Evolutionary conservation across 2,113 vertebrate genomes (phyloP).

Genomic region (Mastomys natalensis): DNA sequence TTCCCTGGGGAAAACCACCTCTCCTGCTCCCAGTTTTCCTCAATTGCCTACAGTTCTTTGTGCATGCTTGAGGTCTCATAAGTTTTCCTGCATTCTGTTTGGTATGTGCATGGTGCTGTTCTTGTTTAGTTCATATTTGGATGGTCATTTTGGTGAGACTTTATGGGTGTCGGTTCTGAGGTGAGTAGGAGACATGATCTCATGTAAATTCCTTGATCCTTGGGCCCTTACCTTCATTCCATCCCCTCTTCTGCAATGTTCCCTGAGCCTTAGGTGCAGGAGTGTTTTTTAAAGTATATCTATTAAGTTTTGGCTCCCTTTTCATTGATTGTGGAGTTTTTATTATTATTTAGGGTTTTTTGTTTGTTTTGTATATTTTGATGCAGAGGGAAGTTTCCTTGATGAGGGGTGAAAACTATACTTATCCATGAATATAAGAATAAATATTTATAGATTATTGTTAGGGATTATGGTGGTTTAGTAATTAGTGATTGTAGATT

Average conservation of each 20-base stretch:
- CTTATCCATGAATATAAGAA: background rate
- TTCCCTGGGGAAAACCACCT: background rate
- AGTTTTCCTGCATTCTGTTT: background rate
- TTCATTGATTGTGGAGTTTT: background rate
- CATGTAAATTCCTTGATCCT: background rate
- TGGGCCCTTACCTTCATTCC: too few relatives aligned
- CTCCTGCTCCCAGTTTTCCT: background rate
- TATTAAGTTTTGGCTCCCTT: background rate
- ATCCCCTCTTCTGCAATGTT: background rate
- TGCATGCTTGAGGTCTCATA: background rate
- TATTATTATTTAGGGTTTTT: background rate
- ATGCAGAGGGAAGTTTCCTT: background rate
- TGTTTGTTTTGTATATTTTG: background rate
- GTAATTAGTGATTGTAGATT: too few relatives aligned
- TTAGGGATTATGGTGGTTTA: background rate
- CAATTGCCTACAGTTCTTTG: background rate
- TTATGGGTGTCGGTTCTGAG: too few relatives aligned
- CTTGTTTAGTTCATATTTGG: background rate
- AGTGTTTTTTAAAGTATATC: background rate
- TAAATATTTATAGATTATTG: background rate
- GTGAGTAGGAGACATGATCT: background rate
- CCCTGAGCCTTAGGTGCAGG: background rate
- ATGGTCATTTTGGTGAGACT: background rate
- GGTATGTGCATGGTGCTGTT: background rate
- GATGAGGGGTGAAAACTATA: background rate